Base-by-base conservation (phyloP, 2,888 invertebrate genomes). In the Mesorhabditis sp. region DNA sequence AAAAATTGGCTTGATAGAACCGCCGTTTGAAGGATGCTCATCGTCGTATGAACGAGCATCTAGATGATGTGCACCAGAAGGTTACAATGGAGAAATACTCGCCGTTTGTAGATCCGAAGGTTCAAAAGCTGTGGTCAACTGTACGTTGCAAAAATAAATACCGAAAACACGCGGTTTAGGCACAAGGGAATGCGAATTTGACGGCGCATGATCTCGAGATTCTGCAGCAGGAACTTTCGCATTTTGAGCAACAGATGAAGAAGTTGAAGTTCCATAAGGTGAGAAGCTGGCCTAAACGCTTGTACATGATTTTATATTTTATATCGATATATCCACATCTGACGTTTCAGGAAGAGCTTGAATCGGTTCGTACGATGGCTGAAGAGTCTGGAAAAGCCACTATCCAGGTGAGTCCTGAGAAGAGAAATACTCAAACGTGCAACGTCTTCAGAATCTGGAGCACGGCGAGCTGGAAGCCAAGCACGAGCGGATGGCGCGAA, bases 91-190 rank as follows among this genome's bases (percentile, higher is more conserved):
- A 72, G 62, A 66, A 75, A 13, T 66, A 69, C 45, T 68, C 76
- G 4, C 80, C 82, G 28, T 83, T 83, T 70, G 70, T 73, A 67
- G 77, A 77, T 70, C 70, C 71, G 15, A 78, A 79, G 65, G 82
- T 82, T 42, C 78, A 77, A 66, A 65, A 76, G 44, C 72, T 82
- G 43, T 83, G 83, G 83, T 76, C 76, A 61, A 70, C 78, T 73
- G 81, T 82, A 62, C 1, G 28, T 28, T 28, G 28, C 28, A 28
- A 28, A 28, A 28, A 1, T 28, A 1, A 28, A 28, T 28, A 28
- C 28, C 28, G 28, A 28, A 28, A 28, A 28, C 28, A 28, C 28
- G 28, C 28, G 28, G 66, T 70, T 62, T 28, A 76, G 76, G 77
- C 79, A 15, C 76, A 74, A 68, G 69, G 72, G 13, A 75, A 73